These are phyloP conservation scores for Drosophila testacea DNA, from an alignment of 2,888 invertebrate species.

Conservation along the genomic window DNA sequence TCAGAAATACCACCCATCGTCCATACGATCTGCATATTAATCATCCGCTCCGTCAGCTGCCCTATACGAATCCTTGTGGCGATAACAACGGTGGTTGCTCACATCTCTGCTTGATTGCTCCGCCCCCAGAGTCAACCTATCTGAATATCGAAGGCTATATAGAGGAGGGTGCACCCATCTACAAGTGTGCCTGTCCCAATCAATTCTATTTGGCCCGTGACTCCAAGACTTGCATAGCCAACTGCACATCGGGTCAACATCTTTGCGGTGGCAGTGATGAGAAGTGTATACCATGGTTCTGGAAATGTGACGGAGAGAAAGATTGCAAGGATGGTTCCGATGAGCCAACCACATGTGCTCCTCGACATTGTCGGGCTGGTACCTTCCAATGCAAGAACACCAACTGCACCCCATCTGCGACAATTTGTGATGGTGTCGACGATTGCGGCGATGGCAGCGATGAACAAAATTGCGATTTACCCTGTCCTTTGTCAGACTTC, in stretches of 20 bases:
- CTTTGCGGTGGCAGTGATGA: constrained; percentile 88
- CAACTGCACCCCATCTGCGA: constrained; percentile 96
- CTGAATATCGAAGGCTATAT: constrained; percentile 92
- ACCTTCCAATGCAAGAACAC: constrained; percentile 97
- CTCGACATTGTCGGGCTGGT: constrained; percentile 93
- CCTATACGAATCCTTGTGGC: constrained; percentile 96
- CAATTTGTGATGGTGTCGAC: constrained; percentile 96
- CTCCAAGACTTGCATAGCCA: constrained; percentile 95
- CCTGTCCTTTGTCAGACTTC: constrained; percentile 95
- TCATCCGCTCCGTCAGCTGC: constrained; percentile 94
- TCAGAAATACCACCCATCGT: constrained; percentile 96
- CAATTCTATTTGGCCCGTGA: constrained; percentile 94
- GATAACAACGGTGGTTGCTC: constrained; percentile 97
- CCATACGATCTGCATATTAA: constrained; percentile 97
- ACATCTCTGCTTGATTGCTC: constrained; percentile 96
- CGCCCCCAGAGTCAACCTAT: constrained; percentile 91
- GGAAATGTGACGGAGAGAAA: constrained; percentile 95
- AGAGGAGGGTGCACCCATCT: constrained; percentile 92
- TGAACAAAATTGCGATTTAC: constrained; percentile 92
- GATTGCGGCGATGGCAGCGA: constrained; percentile 97
- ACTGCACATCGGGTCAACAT: constrained; percentile 92
- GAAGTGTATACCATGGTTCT: constrained; percentile 92
- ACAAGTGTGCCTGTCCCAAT: constrained; percentile 97
- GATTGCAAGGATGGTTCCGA: constrained; percentile 97
- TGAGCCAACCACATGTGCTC: constrained; percentile 93